A percentile compares a stretch with the other conserved stretches of the same genome.
phyloP scores from a whole-genome alignment of 2,888 invertebrate species.

The Gasteruption jaculator region DNA sequence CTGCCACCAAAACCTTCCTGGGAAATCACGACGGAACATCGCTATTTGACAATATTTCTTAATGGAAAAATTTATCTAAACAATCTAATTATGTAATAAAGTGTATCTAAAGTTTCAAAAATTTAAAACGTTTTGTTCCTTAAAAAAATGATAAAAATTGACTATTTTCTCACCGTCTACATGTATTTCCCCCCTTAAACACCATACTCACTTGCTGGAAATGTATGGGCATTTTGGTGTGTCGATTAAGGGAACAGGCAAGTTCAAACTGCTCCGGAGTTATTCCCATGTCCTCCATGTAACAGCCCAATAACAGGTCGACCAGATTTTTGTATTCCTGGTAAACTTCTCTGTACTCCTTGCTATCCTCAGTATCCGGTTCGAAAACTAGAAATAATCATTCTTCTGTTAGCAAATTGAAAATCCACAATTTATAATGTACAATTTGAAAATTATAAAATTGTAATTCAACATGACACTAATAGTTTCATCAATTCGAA shows the following conservation, averaged over 20 bases:
- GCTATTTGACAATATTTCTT: too few relatives aligned
- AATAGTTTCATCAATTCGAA: conserved; percentile 16
- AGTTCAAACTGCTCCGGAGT: conserved; percentile 82
- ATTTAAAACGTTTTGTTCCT: too few relatives aligned
- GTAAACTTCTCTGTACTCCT: conserved; percentile 74
- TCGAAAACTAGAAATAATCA: conserved; percentile 73
- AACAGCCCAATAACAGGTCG: conserved; percentile 85
- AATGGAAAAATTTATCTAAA: too few relatives aligned
- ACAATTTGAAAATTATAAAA: not conserved
- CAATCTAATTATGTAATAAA: too few relatives aligned
- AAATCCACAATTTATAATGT: conserved; percentile 1
- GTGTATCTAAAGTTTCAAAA: too few relatives aligned
- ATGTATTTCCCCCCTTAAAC: too few relatives aligned
- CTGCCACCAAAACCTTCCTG: too few relatives aligned
- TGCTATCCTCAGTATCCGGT: conserved; percentile 67
- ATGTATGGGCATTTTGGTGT: conserved; percentile 52
- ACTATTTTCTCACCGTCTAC: too few relatives aligned
- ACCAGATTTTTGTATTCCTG: conserved; percentile 86
- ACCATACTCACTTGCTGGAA: conserved; percentile 56
- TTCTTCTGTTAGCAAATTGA: conserved; percentile 1
- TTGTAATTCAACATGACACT: conserved; percentile 8
- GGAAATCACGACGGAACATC: too few relatives aligned
- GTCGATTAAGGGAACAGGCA: conserved; percentile 61
- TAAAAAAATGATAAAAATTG: too few relatives aligned
- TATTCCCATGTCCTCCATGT: conserved; percentile 90